phyloP scores from a whole-genome alignment of 2,888 invertebrate genomes.

The Keiferia lycopersicella region DNA sequence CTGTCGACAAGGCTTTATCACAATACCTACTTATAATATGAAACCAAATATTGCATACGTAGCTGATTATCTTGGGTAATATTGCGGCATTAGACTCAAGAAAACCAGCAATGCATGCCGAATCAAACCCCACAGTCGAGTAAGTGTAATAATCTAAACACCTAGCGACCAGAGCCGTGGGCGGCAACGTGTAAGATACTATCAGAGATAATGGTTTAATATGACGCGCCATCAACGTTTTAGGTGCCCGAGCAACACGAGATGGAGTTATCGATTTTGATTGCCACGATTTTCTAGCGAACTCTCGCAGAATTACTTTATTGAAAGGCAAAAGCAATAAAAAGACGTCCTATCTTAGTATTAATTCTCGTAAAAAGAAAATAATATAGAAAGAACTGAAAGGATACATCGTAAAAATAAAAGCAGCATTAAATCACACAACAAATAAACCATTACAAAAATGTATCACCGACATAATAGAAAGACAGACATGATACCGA shows the following conservation, averaged over 20 bases:
- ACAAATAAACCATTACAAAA: neutral
- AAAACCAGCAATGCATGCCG: too few species aligned
- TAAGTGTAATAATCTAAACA: conserved; percentile 16
- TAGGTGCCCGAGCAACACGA: conserved; percentile 35
- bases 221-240: conserved; percentile 52
- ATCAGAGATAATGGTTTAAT: conserved; percentile 59
- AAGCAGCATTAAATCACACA: neutral
- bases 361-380: neutral
- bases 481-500: conserved; percentile 13
- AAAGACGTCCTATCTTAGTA: neutral
- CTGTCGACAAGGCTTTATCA: neutral
- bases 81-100: too few species aligned
- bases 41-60: too few species aligned
- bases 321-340: conserved; percentile 14
- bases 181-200: conserved; percentile 54
- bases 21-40: too few species aligned
- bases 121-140: neutral
- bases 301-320: conserved; percentile 28
- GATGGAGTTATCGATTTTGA: conserved; percentile 49
- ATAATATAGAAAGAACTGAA: neutral
- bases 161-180: conserved; percentile 44
- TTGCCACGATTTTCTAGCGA: conserved; percentile 34
- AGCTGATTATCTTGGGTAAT: too few species aligned
- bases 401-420: neutral
- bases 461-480: conserved; percentile 6